Evolutionary conservation across 2,113 vertebrate genomes (phyloP), one percentile per base, ranked within the genome.

Genomic region (Ammospiza nelsoni): DNA sequence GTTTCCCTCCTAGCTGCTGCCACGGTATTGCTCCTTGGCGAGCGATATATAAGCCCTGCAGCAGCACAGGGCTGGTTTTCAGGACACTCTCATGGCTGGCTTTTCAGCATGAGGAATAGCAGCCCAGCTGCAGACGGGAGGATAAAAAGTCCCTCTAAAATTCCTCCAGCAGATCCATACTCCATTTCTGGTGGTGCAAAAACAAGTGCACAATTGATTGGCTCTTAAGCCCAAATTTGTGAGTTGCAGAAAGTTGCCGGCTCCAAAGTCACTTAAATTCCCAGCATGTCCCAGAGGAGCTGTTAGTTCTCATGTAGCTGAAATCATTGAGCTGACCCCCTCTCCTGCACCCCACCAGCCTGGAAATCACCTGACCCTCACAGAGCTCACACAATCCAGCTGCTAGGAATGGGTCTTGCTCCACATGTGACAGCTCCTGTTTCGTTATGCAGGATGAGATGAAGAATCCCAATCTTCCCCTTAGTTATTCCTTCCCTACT

Each of bases 111-210:
- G 87, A 96, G 93, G 68, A 94, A 91, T 69, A 81, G 94, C 89
- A 92, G 79, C 84, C 86, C 55, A 21, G 58, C 85, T 90, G 80
- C 68, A 93, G 87, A 88, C 31, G 46, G 63, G 79, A 95, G 92
- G 85, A 94, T 95, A 77, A 88, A 95, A 96, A 83, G 63, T 79
- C 90, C 79, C 82, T 88, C 92, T 94, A 88, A 96, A 95, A 94
- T 74, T 88, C 73, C 28, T 20, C 55, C 22, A 8, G 79, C 83
- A 88, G 82, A 96, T 97, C 94, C 91, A 92, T 94, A 79, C 91
- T 94, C 94, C 66, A 69, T 95, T 95, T 91, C 75, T 92, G 68
- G 51, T 61, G 82, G 68, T 59, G 76, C 2, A 21, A 92, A 95
- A 96, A 86, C 74, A 91, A 57, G 84, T 5, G 31, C 75, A 80